Percentiles rank a stretch among this genome's conserved stretches.
phyloP scores from a whole-genome alignment of 2,888 invertebrate genomes.

The Myopa testacea region DNA sequence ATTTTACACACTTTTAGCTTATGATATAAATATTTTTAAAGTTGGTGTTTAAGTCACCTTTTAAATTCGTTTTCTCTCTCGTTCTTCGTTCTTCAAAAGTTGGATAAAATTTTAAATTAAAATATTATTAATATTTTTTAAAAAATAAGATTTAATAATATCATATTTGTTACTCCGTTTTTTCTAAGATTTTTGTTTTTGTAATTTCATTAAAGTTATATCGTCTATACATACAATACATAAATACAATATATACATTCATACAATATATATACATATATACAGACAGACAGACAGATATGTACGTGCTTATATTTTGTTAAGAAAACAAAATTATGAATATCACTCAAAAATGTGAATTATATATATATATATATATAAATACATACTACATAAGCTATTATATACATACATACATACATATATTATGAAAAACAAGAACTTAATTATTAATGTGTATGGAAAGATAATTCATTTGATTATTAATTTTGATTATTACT shows the following conservation, averaged over 20 bases:
- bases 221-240: no score
- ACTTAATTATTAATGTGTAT: background rate
- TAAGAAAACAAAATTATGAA: constrained; percentile 43
- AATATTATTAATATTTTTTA: no score
- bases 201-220: no score
- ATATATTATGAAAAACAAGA: background rate
- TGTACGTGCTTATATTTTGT: constrained; percentile 24
- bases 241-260: no score
- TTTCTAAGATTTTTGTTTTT: background rate
- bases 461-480: background rate
- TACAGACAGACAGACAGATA: background rate
- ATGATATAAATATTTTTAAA: no score
- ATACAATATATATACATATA: no score
- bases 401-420: constrained; percentile 4
- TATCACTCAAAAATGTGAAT: constrained; percentile 43
- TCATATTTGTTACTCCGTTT: constrained; percentile 22
- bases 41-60: no score
- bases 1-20: no score
- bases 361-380: constrained; percentile 40
- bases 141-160: background rate
- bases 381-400: constrained; percentile 42
- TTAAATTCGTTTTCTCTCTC: no score
- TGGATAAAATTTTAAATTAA: no score
- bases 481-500: constrained; percentile 40
- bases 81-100: no score